These are phyloP conservation scores for chimpanzee (Pan troglodytes) DNA, from an alignment of 2,113 vertebrate species.

Conservation along the genomic window NHGRI_mPanTro3-v2.1_pri NC_072416.2:27266001-27266500, in stretches of 20 bases:
- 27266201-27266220: no score
- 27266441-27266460: not conserved
- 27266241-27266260: not conserved
- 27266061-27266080: no score
- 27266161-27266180: no score
- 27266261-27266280: not conserved
- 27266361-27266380: not conserved
- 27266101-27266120: no score
- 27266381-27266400: not conserved
- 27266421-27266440: not conserved
- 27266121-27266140: no score
- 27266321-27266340: fast-evolving
- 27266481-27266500: not conserved
- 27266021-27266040: no score
- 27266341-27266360: not conserved
- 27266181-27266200: no score
- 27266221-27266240: no score
- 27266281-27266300: not conserved
- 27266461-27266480: not conserved
- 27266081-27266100: no score
- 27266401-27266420: not conserved
- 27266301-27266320: not conserved
- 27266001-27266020: no score
- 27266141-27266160: no score
- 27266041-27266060: no score